Base-by-base conservation (phyloP, 2,888 invertebrate genomes). In the Toxonevra muliebris region DNA sequence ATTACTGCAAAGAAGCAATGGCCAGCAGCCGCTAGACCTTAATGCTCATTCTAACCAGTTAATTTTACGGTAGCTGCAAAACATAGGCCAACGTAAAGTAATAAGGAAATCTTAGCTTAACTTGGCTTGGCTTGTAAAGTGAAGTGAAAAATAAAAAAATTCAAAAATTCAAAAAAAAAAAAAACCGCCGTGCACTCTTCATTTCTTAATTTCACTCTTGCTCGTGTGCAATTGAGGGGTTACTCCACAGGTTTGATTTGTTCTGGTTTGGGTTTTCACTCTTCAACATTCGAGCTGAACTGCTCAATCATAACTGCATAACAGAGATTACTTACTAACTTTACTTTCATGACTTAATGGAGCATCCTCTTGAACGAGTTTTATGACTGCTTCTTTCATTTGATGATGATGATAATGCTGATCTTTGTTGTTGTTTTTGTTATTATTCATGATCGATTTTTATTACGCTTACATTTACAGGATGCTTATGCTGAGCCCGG, bases 401-500 rank as follows among this genome's bases (percentile, higher is more conserved):
- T 30, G 30, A 30, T 30, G 30, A 52, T n/a, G 52, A 52, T n/a
- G 19, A 52, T n/a, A 10, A 52, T 15, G 19, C 12, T 57, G 11
- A 9, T 57, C 19, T 4, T 4, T 19, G 3, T 40, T 30, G 30
- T 7, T 30, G 30, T 30, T 30, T 4, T 55, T 12, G 20, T 62
- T 30, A 45, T 58, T 42, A 0, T 30, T 53, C 60, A 43, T 48
- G 17, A 45, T 67, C n/a, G 41, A 2, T 58, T 10, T 40, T 61
- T 30, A 30, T 30, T 30, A 30, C 30, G 2, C 7, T 30, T 4
- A 30, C 30, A 60, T 66, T 75, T 69, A 66, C 81, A 96, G 96
- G 95, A 96, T 85, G 94, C 95, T 2, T 95, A 92, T 86, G 93
- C 93, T 17, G 93, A 95, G 79, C 88, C 90, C 41, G 91, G 90